Conservation (phyloP, 2,888 invertebrate genomes). For the Chalcosyrphus nemorum region DNA sequence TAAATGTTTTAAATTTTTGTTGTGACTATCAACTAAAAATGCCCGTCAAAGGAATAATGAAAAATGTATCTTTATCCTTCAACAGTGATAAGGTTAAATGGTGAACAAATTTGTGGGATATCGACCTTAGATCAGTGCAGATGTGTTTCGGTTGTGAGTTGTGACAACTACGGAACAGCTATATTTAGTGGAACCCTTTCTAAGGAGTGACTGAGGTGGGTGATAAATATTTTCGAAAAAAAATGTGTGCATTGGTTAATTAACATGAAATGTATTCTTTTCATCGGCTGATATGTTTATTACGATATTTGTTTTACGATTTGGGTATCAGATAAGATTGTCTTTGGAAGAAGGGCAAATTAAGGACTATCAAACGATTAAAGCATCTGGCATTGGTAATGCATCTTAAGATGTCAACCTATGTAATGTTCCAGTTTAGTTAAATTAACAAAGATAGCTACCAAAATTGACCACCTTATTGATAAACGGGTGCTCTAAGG, state of each 20-base stretch:
- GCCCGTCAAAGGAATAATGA: conserved; percentile 4
- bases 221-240: conserved; percentile 1
- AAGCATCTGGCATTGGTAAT: no score
- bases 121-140: conserved; percentile 61
- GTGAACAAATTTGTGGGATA: conserved; percentile 61
- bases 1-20: conserved; percentile 41
- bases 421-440: no score
- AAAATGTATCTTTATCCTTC: conserved; percentile 22
- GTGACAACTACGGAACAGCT: conserved; percentile 3
- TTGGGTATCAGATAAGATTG: not conserved
- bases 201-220: not conserved
- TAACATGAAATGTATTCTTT: conserved; percentile 1
- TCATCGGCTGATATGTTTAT: not conserved
- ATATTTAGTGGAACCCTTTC: conserved; percentile 31
- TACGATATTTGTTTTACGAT: not conserved
- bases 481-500: no score
- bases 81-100: conserved; percentile 38
- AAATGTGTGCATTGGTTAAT: conserved; percentile 1
- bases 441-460: no score
- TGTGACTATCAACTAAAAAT: conserved; percentile 21
- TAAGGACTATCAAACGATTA: no score
- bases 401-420: no score
- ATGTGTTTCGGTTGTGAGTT: conserved; percentile 35
- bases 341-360: no score
- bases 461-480: no score